Conservation (phyloP, 2,797 vertebrate genomes). For the Hybognathus amarus region DNA sequence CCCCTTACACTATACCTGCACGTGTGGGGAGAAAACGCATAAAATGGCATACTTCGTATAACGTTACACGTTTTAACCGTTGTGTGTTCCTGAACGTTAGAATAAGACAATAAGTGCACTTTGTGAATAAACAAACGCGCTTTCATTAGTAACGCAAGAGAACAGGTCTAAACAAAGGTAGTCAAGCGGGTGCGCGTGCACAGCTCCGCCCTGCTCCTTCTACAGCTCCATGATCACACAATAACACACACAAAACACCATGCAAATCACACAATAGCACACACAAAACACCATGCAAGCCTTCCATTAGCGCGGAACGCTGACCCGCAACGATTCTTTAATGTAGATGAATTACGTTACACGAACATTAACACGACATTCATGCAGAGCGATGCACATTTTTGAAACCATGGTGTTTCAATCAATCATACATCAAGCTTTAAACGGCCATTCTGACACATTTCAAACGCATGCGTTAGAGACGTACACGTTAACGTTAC, state of each 20-base stretch:
- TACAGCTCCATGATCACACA: neutral
- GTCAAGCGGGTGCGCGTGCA: conserved; percentile 49
- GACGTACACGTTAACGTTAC: too few species aligned
- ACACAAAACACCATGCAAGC: neutral
- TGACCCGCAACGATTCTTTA: neutral
- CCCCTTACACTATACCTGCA: neutral
- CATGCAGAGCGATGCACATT: neutral
- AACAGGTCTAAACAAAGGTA: conserved; percentile 74
- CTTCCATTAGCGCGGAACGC: neutral
- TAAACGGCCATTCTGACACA: neutral
- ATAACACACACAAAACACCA: neutral
- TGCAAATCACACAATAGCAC: neutral
- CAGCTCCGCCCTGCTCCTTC: conserved; percentile 26
- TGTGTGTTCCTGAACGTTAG: neutral
- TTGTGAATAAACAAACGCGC: conserved; percentile 63
- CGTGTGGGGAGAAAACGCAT: neutral
- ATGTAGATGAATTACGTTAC: neutral
- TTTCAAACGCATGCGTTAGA: too few species aligned
- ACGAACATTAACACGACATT: neutral
- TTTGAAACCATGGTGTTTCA: neutral
- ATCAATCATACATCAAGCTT: neutral
- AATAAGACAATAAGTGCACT: neutral
- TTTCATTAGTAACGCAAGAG: conserved; percentile 53
- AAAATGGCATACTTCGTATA: too few species aligned
- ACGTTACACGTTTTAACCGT: neutral